A percentile compares a stretch with the other conserved stretches of the same genome.
These are phyloP conservation scores for Sebastes oblongus DNA, from an alignment of 2,797 vertebrate species.

Conservation along the genomic window DNA sequence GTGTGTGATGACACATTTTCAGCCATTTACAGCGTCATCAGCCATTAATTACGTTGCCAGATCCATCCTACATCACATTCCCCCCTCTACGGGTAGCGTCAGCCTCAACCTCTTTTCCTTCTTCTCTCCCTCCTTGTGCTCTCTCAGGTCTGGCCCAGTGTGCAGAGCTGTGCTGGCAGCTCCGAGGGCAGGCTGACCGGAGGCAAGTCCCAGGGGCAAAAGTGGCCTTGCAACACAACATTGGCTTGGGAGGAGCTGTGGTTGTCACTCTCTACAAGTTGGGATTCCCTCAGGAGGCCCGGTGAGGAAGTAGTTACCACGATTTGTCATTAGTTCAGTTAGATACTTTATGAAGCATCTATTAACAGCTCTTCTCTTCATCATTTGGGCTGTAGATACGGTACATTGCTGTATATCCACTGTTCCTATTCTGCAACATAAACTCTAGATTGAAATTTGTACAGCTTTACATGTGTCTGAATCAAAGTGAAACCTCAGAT, in stretches of 20 bases:
- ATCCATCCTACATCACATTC: background rate
- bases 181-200: constrained; percentile 89
- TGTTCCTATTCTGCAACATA: background rate
- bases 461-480: background rate
- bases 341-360: background rate
- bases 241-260: constrained; percentile 92
- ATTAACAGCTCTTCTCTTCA: background rate
- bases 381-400: background rate
- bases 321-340: background rate
- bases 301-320: constrained; percentile 36
- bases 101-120: background rate
- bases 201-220: constrained; percentile 92
- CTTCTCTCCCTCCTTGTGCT: constrained; percentile 26
- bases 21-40: background rate
- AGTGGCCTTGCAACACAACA: constrained; percentile 94
- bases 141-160: constrained; percentile 95
- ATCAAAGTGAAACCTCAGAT: background rate
- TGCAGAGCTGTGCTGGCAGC: constrained; percentile 97
- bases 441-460: background rate
- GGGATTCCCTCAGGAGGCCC: constrained; percentile 86
- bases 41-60: background rate
- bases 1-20: background rate
- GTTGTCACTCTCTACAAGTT: constrained; percentile 91
- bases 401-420: background rate
- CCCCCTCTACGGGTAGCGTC: background rate